A percentile compares a stretch with the other conserved stretches of the same genome.
phyloP scores from a whole-genome alignment of 2,797 vertebrate species.

The Xenopus petersii region DNA sequence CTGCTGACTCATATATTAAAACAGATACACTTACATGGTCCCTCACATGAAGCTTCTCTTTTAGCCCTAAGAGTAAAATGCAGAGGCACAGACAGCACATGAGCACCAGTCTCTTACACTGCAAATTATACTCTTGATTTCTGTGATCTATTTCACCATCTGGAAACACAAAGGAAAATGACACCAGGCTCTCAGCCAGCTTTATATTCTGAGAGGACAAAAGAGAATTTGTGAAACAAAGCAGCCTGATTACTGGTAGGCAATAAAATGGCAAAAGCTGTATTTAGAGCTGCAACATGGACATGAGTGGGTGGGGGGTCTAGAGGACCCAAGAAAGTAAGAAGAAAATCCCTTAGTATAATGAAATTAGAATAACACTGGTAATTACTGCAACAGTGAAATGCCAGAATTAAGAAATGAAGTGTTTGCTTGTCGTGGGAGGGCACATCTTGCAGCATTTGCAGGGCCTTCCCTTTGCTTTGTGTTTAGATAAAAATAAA shows the following conservation, averaged over 20 bases:
- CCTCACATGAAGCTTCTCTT: background rate
- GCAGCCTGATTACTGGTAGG: slow-evolving; percentile 38
- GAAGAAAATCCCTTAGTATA: slow-evolving; percentile 18
- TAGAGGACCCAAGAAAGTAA: slow-evolving; percentile 9
- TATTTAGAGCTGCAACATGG: slow-evolving; percentile 16
- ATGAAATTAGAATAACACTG: slow-evolving; percentile 44
- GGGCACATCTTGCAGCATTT: slow-evolving; percentile 7
- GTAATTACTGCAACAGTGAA: slow-evolving; percentile 43
- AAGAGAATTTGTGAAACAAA: slow-evolving; percentile 40
- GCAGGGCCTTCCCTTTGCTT: background rate
- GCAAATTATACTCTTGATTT: slow-evolving; percentile 30
- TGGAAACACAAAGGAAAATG: slow-evolving; percentile 42
- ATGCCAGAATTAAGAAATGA: slow-evolving; percentile 41
- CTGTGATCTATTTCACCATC: slow-evolving; percentile 30
- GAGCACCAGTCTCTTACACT: slow-evolving; percentile 4
- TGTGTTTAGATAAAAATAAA: too few relatives aligned
- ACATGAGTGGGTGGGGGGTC: slow-evolving; percentile 4
- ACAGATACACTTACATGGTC: background rate
- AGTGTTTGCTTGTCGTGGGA: slow-evolving; percentile 32
- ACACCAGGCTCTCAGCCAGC: slow-evolving; percentile 29
- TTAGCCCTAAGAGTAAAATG: background rate
- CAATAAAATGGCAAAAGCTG: slow-evolving; percentile 21
- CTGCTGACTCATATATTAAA: too few relatives aligned
- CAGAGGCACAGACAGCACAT: background rate
- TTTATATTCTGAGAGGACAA: slow-evolving; percentile 27